A percentile compares a stretch with the other conserved stretches of the same genome.
Conservation (phyloP, 2,888 invertebrate species). For the Netelia melanura region DNA sequence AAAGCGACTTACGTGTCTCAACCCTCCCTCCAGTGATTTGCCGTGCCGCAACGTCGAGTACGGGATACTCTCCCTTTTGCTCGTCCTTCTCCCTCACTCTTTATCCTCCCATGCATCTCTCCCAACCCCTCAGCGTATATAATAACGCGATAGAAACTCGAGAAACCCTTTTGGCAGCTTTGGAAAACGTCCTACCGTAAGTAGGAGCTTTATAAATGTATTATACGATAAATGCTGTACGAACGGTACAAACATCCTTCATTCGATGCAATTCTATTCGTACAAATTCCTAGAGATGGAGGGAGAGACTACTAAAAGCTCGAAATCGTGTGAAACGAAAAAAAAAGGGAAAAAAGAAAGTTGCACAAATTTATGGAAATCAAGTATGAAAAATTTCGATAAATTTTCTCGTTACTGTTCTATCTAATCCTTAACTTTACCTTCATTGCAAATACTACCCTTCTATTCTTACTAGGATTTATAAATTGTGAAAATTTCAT, state of each 20-base stretch:
- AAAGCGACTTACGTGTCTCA: slow-evolving; percentile 82
- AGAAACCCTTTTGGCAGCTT: neutral
- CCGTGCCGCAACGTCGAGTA: slow-evolving; percentile 28
- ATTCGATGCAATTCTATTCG: too few relatives aligned
- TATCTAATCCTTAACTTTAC: too few relatives aligned
- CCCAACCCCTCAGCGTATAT: slow-evolving; percentile 9
- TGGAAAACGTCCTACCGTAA: neutral
- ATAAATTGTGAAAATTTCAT: neutral
- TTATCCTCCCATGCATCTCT: slow-evolving; percentile 64
- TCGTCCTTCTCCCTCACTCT: slow-evolving; percentile 49
- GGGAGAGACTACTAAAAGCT: too few relatives aligned
- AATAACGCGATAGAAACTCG: slow-evolving; percentile 1
- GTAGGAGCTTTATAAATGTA: neutral
- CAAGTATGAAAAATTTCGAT: too few relatives aligned
- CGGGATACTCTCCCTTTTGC: slow-evolving; percentile 50
- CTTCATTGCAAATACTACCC: too few relatives aligned
- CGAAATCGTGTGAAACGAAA: too few relatives aligned
- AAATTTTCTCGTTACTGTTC: too few relatives aligned
- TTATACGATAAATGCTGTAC: neutral
- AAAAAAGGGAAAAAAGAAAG: too few relatives aligned
- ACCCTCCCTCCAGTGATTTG: slow-evolving; percentile 51
- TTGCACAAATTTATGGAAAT: too few relatives aligned
- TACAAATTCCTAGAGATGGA: too few relatives aligned
- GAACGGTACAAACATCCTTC: too few relatives aligned
- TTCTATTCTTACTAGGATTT: neutral